A percentile compares a stretch with the other conserved stretches of the same genome.
These are phyloP conservation scores for Asarcornis scutulata DNA, from an alignment of 2,113 vertebrate genomes.

Conservation along the genomic window DNA sequence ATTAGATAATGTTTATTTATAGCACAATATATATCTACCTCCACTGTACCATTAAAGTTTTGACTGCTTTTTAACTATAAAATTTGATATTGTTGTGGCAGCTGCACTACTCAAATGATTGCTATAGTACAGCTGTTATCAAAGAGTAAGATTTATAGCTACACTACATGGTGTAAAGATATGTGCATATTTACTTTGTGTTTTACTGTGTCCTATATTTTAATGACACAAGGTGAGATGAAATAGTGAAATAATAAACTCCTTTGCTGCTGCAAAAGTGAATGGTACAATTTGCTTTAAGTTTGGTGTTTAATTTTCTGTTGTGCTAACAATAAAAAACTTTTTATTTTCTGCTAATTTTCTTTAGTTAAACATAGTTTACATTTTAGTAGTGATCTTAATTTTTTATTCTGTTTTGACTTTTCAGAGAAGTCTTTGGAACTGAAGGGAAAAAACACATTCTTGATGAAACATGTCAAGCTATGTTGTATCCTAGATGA, in stretches of 20 bases:
- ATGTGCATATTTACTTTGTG: conserved; percentile 81
- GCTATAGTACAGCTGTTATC: conserved; percentile 80
- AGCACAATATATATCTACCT: conserved; percentile 77
- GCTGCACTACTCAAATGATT: conserved; percentile 80
- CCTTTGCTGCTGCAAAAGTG: conserved; percentile 39
- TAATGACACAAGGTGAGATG: conserved; percentile 80
- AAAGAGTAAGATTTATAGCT: conserved; percentile 78
- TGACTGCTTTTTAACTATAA: conserved; percentile 84
- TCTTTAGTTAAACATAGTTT: background rate
- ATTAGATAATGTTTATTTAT: conserved; percentile 85
- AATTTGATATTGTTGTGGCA: conserved; percentile 84
- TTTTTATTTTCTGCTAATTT: background rate
- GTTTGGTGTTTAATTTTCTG: conserved; percentile 23
- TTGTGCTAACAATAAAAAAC: background rate
- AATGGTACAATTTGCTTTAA: conserved; percentile 45
- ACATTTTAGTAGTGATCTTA: accelerated
- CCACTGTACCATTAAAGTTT: conserved; percentile 81
- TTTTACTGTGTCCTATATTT: conserved; percentile 80
- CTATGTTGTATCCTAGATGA: background rate
- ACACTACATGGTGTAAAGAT: conserved; percentile 76
- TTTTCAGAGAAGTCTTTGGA: background rate
- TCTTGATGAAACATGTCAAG: background rate
- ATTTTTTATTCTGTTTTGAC: background rate
- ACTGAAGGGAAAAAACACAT: background rate
- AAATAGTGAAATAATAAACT: conserved; percentile 75